phyloP scores from a whole-genome alignment of 2,113 vertebrate genomes.

The Cottus gobio region DNA sequence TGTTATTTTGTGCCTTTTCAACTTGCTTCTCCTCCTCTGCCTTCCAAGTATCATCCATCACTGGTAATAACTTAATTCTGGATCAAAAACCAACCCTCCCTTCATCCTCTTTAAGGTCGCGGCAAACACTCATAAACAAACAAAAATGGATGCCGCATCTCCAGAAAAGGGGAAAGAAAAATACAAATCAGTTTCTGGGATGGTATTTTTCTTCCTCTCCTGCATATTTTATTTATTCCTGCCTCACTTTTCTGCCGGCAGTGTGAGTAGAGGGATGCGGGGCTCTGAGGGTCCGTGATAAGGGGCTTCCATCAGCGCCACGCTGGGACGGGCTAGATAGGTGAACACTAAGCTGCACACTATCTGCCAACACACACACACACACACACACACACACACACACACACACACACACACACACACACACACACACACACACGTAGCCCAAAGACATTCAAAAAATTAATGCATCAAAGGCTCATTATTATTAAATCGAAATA shows the following conservation, averaged over 20 bases:
- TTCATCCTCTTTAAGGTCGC: slow-evolving; percentile 27
- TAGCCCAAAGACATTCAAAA: slow-evolving; percentile 7
- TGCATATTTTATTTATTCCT: slow-evolving; percentile 53
- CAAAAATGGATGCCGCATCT: slow-evolving; percentile 30
- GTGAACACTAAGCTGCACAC: slow-evolving; percentile 60
- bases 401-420: too few species aligned
- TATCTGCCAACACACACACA: slow-evolving; percentile 52
- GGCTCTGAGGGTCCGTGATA: slow-evolving; percentile 72
- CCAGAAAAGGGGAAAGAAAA: neutral
- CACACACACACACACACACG: too few species aligned
- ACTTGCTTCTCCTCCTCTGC: slow-evolving; percentile 3
- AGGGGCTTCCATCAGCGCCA: slow-evolving; percentile 63
- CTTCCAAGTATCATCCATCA: slow-evolving; percentile 44
- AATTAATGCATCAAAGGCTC: neutral
- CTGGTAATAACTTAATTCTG: slow-evolving; percentile 38
- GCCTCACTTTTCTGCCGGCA: slow-evolving; percentile 37
- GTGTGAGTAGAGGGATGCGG: slow-evolving; percentile 47
- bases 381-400: neutral
- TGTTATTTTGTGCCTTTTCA: neutral
- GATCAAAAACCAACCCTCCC: slow-evolving; percentile 14
- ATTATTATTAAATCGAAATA: neutral
- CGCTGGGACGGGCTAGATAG: slow-evolving; percentile 51
- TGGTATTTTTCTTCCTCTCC: slow-evolving; percentile 4
- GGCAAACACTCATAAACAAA: slow-evolving; percentile 58
- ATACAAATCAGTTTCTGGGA: slow-evolving; percentile 24